Base-by-base conservation (phyloP, 2,888 invertebrate genomes). In the Drosophila mimetica region DNA sequence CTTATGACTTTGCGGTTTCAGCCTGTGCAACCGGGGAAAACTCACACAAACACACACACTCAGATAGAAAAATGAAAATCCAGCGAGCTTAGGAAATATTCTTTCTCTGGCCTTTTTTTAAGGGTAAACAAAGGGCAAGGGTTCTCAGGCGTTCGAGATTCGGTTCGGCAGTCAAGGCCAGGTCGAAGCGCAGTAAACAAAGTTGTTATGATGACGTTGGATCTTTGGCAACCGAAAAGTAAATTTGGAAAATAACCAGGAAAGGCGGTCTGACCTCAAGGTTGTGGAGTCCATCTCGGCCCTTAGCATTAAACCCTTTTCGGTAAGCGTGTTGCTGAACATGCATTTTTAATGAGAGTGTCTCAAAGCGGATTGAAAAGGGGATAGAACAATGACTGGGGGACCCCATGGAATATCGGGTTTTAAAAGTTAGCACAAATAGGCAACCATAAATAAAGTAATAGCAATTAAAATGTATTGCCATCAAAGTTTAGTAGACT, bases 1-100 rank as follows among this genome's bases (percentile, higher is more conserved):
- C 79, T 82, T 82, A 82, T 82, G 85, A 82, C 77, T 85, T 76
- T 82, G 82, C 85, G 82, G 85, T 85, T 79, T 70, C 59, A 64
- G 65, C 32, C 59, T 28, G 53, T 67, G 51, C 52, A 60, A 48
- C 46, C 71, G 46, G 65, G 65, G 55, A 48, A 69, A 48, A 52
- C 61, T 32, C 47, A 34, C 51, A 42, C 32, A 28, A 22, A 8
- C 44, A 16, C 25, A 37, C 11, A n/a, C n/a, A n/a, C n/a, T n/a
- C n/a, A n/a, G n/a, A n/a, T n/a, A n/a, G n/a, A 54, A 39, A 58
- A 65, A 54, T 65, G 28, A 54, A 58, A 61, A 70, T 57, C 70
- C 51, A 67, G 44, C 14, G 44, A 65, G 65, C 65, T 50, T 58
- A 67, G 58, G 36, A 66, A 36, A 66, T 57, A 66, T 55, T 55